Evolutionary conservation across 2,797 vertebrate species (phyloP).

Genomic region (Rhadinocentrus ornatus): DNA sequence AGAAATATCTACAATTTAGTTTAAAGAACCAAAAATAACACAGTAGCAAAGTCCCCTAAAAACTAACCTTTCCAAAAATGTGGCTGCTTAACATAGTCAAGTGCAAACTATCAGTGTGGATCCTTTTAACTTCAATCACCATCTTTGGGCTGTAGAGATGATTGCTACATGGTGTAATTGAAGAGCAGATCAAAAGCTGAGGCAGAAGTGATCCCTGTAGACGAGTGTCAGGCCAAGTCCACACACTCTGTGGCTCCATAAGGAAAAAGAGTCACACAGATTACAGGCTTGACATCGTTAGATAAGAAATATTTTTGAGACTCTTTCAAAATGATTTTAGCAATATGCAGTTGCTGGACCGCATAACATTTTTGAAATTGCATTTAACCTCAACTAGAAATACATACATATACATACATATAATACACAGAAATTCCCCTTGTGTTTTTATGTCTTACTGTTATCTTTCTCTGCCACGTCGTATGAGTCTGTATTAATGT

Average conservation of each 20-base stretch:
- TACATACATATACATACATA: too few species aligned
- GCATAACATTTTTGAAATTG: not conserved
- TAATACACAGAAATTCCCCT: not conserved
- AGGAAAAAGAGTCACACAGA: constrained; percentile 58
- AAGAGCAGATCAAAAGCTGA: constrained; percentile 79
- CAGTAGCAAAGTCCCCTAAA: constrained; percentile 46
- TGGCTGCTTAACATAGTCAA: constrained; percentile 40
- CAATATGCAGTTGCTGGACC: not conserved
- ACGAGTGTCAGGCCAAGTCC: constrained; percentile 57
- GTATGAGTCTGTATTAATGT: too few species aligned
- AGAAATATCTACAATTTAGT: constrained; percentile 48
- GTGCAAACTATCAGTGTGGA: constrained; percentile 71
- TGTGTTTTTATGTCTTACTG: not conserved
- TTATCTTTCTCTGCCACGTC: not conserved
- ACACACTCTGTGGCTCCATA: constrained; percentile 41
- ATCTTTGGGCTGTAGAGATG: constrained; percentile 70
- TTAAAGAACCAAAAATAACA: constrained; percentile 49
- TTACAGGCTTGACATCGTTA: constrained; percentile 59
- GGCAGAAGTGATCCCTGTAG: constrained; percentile 60
- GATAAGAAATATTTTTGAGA: constrained; percentile 18
- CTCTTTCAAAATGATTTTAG: not conserved
- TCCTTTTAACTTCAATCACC: constrained; percentile 77
- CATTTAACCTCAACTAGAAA: not conserved
- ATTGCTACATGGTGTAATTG: constrained; percentile 82
- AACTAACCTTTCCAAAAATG: constrained; percentile 37